Percentiles rank a stretch among this genome's conserved stretches.
phyloP scores from a whole-genome alignment of 1,140 invertebrate genomes.

The Ostrea denselamellosa region DNA sequence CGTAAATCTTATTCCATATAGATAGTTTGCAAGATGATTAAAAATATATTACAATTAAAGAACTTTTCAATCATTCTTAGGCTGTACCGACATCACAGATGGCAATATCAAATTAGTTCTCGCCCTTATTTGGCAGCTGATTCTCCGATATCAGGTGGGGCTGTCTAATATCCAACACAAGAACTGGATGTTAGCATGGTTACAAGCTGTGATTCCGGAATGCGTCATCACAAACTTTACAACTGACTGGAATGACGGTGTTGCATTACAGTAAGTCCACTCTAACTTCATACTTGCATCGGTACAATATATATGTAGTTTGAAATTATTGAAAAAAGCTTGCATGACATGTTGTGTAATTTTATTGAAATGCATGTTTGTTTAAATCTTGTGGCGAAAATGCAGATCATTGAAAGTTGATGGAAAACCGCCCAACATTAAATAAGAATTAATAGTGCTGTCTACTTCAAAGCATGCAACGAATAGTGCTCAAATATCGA shows the following conservation, averaged over 20 bases:
- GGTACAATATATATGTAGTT: too few relatives aligned
- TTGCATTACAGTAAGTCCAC: constrained; percentile 81
- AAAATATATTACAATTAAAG: neutral
- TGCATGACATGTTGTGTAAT: too few relatives aligned
- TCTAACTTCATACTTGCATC: too few relatives aligned
- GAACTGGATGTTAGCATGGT: constrained; percentile 98
- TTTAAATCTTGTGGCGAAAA: too few relatives aligned
- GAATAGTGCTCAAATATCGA: too few relatives aligned
- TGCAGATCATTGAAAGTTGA: too few relatives aligned
- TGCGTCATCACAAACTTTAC: constrained; percentile 96
- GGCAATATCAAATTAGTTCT: constrained; percentile 98
- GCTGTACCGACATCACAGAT: constrained; percentile 98
- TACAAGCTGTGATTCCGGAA: constrained; percentile 95
- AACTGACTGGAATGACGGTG: constrained; percentile 97
- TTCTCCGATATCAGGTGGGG: constrained; percentile 96
- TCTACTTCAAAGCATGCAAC: too few relatives aligned
- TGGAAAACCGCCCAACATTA: too few relatives aligned
- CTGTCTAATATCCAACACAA: constrained; percentile 96
- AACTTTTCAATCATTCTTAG: constrained; percentile 80
- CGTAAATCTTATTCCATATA: too few relatives aligned
- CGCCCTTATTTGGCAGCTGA: constrained; percentile 97
- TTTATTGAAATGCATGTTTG: too few relatives aligned
- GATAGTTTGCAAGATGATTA: neutral
- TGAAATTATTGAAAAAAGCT: too few relatives aligned
- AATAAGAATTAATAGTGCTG: too few relatives aligned